These are phyloP conservation scores for Stegodyphus mimosarum DNA, from an alignment of 1,140 invertebrate species.

Conservation along the genomic window DNA sequence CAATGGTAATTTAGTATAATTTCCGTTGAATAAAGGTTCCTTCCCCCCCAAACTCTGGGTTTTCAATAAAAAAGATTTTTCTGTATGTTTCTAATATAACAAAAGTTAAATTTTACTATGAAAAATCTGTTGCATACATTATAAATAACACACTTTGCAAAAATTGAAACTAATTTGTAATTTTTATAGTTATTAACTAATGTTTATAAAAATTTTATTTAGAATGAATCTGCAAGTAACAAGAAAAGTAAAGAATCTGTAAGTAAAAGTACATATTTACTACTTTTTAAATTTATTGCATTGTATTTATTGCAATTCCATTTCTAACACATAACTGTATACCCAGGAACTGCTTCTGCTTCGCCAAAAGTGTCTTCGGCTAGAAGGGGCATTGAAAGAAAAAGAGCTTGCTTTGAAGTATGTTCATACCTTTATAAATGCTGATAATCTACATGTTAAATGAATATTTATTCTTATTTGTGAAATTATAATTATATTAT, in stretches of 20 bases:
- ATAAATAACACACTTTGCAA: no score
- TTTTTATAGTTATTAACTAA: background rate
- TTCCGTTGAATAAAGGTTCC: no score
- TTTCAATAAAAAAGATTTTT: no score
- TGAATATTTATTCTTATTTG: no score
- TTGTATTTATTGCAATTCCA: background rate
- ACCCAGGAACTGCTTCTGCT: slow-evolving; percentile 42
- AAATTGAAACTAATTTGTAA: no score
- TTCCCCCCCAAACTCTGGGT: no score
- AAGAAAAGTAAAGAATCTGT: slow-evolving; percentile 52
- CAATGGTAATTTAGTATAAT: no score
- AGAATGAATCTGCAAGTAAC: slow-evolving; percentile 35
- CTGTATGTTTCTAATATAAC: no score
- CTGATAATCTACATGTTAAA: no score
- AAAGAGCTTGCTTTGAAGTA: slow-evolving; percentile 54
- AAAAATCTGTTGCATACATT: no score
- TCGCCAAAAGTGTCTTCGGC: slow-evolving; percentile 45
- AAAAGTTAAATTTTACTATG: no score
- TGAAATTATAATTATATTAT: no score
- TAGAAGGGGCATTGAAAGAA: slow-evolving; percentile 56
- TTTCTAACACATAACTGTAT: background rate
- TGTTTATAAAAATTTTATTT: background rate
- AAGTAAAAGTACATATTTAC: slow-evolving; percentile 10
- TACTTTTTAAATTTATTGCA: background rate
- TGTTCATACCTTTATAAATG: background rate